Conservation (phyloP, 2,888 invertebrate species). For the Agapetus fuscipes region DNA sequence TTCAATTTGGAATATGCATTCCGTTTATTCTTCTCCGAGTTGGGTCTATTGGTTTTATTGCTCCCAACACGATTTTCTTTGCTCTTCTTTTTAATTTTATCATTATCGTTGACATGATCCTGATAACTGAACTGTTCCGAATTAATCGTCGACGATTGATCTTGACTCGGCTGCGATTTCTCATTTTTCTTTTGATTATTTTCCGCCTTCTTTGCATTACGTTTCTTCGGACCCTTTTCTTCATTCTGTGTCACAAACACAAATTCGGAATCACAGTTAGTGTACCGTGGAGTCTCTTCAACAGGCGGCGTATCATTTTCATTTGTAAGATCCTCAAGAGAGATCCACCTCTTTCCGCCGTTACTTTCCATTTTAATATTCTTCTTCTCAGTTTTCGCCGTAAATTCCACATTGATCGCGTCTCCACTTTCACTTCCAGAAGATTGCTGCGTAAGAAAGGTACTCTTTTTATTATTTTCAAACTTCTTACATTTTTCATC, state of each 20-base stretch:
- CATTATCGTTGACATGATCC: slow-evolving; percentile 11
- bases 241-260: slow-evolving; percentile 37
- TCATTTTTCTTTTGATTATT: slow-evolving; percentile 24
- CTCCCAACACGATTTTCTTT: slow-evolving; percentile 13
- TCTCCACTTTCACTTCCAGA: slow-evolving; percentile 45
- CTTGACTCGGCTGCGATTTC: slow-evolving; percentile 34
- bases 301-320: slow-evolving; percentile 28
- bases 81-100: slow-evolving; percentile 12
- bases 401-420: slow-evolving; percentile 28
- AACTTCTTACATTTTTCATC: slow-evolving; percentile 15
- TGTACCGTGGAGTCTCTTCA: slow-evolving; percentile 24
- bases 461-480: slow-evolving; percentile 11
- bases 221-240: slow-evolving; percentile 37
- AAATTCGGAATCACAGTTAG: slow-evolving; percentile 32
- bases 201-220: slow-evolving; percentile 33
- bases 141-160: slow-evolving; percentile 30
- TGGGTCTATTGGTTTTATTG: slow-evolving; percentile 24
- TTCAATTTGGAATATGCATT: slow-evolving; percentile 34
- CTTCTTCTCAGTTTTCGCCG: slow-evolving; percentile 35
- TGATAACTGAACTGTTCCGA: slow-evolving; percentile 19
- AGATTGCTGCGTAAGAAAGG: slow-evolving; percentile 25
- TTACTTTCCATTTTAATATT: slow-evolving; percentile 36
- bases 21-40: slow-evolving; percentile 42
- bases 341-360: slow-evolving; percentile 49
- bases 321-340: slow-evolving; percentile 44